Evolutionary conservation across 1,140 invertebrate genomes (phyloP).

Genomic region (Papilio helenus): DNA sequence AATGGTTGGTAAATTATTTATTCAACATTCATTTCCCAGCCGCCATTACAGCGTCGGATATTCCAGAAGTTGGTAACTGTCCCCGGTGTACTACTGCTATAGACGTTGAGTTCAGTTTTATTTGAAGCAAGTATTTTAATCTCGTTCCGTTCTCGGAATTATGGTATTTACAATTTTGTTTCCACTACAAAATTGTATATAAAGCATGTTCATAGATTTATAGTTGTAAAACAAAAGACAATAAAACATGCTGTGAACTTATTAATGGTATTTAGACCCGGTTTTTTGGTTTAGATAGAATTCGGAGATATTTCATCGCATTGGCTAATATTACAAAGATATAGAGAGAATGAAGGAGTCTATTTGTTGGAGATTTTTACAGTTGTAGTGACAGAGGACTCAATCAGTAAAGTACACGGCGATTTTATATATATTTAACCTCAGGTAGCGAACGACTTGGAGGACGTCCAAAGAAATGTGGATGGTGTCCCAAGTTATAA

Average conservation of each 20-base stretch:
- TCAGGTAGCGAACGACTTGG: conserved; percentile 60
- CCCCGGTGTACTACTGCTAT: background rate
- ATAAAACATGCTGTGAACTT: no score
- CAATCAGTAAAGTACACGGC: conserved; percentile 67
- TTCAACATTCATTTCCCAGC: background rate
- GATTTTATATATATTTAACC: conserved; percentile 66
- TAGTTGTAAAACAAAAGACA: background rate
- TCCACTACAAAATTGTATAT: no score
- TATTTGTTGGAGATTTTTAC: background rate
- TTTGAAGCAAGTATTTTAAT: conserved; percentile 12
- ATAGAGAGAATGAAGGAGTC: no score
- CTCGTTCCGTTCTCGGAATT: background rate
- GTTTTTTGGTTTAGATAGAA: no score
- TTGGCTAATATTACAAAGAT: background rate
- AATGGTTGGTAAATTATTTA: background rate
- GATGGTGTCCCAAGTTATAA: conserved; percentile 45
- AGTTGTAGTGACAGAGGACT: conserved; percentile 49
- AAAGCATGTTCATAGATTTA: background rate
- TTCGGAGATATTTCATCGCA: no score
- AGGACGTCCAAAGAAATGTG: conserved; percentile 53
- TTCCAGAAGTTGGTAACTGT: conserved; percentile 18
- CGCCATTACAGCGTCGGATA: background rate
- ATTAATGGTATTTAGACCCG: no score
- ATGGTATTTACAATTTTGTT: background rate
- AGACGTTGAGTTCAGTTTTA: background rate